Percentiles rank a stretch among this genome's conserved stretches.
Evolutionary conservation across 2,888 invertebrate genomes (phyloP).

Genomic region (Aporophyla nigra): DNA sequence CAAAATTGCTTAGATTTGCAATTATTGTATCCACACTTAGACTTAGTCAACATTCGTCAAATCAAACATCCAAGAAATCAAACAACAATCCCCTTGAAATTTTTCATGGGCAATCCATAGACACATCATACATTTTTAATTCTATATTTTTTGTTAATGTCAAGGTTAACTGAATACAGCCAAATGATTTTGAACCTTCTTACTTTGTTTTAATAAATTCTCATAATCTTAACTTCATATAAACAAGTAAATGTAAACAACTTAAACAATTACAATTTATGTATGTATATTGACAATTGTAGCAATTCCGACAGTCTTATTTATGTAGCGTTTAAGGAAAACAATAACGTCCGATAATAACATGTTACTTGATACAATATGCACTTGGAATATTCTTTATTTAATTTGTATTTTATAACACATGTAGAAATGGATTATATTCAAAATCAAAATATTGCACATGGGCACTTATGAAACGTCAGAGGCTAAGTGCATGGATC

Average conservation of each 20-base stretch:
- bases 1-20: background rate
- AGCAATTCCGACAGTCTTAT: conserved; percentile 3
- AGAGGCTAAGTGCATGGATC: too few species aligned
- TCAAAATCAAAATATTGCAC: too few species aligned
- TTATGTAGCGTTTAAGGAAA: conserved; percentile 41
- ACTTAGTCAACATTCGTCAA: background rate
- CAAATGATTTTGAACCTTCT: background rate
- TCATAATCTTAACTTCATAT: conserved; percentile 21
- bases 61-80: background rate
- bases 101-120: conserved; percentile 38
- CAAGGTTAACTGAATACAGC: conserved; percentile 17
- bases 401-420: background rate
- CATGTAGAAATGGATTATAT: background rate
- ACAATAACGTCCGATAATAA: conserved; percentile 25
- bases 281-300: conserved; percentile 20
- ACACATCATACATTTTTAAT: conserved; percentile 35
- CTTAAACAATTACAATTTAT: conserved; percentile 22
- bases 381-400: background rate
- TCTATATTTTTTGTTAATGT: conserved; percentile 1
- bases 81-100: conserved; percentile 7
- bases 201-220: conserved; percentile 15
- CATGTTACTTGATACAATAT: background rate
- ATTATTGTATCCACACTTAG: background rate
- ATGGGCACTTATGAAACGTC: too few species aligned
- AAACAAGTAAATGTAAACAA: conserved; percentile 53